Conservation (phyloP, 1,140 invertebrate genomes). For the Liolophura sinensis region DNA sequence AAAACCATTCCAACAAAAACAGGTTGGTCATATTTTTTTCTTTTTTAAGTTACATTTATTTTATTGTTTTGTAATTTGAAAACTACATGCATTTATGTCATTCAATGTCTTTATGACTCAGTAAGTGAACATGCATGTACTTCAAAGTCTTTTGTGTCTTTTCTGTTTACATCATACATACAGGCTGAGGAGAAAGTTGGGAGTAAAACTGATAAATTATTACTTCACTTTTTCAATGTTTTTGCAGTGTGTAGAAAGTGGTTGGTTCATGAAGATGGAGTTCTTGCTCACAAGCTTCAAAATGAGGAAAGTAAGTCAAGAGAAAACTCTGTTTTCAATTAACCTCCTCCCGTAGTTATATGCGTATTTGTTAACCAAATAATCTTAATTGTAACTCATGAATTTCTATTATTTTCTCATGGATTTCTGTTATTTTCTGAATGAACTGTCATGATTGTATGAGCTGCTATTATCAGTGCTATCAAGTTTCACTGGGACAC, state of each 20-base stretch:
- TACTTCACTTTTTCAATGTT: too few species aligned
- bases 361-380: neutral
- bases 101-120: too few species aligned
- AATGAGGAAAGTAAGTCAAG: slow-evolving; percentile 81
- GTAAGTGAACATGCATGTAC: too few species aligned
- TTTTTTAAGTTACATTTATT: too few species aligned
- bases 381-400: neutral
- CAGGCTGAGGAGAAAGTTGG: too few species aligned
- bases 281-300: slow-evolving; percentile 85
- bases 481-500: neutral
- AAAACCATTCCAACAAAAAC: too few species aligned
- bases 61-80: too few species aligned
- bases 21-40: too few species aligned
- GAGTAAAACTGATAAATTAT: too few species aligned
- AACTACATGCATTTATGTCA: too few species aligned
- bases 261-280: slow-evolving; percentile 89
- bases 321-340: neutral
- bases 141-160: too few species aligned
- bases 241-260: slow-evolving; percentile 84
- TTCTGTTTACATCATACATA: too few species aligned
- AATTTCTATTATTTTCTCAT: neutral
- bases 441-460: neutral
- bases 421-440: neutral
- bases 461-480: neutral
- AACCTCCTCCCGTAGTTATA: neutral